These are phyloP conservation scores for Drusus annulatus DNA, from an alignment of 1,140 invertebrate genomes.

Conservation along the genomic window DNA sequence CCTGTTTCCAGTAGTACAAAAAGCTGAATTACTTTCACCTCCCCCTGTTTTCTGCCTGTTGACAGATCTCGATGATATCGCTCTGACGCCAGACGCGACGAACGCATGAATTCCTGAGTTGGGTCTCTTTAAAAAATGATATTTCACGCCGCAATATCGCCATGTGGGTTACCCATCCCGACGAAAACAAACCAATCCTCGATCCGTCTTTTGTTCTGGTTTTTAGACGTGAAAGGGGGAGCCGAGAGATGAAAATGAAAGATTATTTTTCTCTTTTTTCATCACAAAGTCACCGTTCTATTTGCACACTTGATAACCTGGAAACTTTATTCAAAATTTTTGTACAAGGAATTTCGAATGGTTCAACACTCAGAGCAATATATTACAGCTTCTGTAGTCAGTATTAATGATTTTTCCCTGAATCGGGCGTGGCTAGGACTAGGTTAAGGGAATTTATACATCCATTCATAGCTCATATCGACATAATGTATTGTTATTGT, in stretches of 20 bases:
- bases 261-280: conserved; percentile 18
- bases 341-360: background rate
- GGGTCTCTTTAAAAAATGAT: conserved; percentile 21
- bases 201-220: conserved; percentile 23
- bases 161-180: background rate
- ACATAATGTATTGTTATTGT: too few species aligned
- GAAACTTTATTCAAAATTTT: background rate
- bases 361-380: conserved; percentile 7
- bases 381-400: too few species aligned
- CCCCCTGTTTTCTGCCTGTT: background rate
- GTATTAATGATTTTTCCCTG: too few species aligned
- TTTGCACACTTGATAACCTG: background rate
- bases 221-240: conserved; percentile 20
- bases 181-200: background rate
- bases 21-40: background rate
- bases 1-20: too few species aligned
- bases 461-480: too few species aligned
- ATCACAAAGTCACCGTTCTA: background rate
- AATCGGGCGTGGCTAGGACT: too few species aligned
- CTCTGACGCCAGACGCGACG: background rate
- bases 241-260: background rate
- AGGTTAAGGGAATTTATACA: too few species aligned
- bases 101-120: conserved; percentile 19
- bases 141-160: background rate
- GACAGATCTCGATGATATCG: conserved; percentile 21